Conservation (phyloP, 2,797 vertebrate species). For the Sus cebifrons region DNA sequence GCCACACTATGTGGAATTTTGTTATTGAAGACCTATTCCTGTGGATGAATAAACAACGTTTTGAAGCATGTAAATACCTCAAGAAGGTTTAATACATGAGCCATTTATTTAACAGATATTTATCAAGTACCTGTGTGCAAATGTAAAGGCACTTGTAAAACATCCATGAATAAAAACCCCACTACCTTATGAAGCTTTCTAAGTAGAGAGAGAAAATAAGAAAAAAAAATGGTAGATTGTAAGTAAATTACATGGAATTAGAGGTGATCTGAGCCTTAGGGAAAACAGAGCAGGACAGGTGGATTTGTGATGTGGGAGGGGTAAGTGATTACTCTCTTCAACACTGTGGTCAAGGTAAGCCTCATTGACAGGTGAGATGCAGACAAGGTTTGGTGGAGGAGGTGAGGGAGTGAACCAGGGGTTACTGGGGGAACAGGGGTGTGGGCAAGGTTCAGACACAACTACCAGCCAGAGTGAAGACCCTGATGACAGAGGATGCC, state of each 20-base stretch:
- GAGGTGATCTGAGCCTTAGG: background rate
- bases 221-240: background rate
- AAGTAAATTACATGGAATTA: background rate
- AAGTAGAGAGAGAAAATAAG: background rate
- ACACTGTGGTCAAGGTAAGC: background rate
- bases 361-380: background rate
- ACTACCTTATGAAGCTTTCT: background rate
- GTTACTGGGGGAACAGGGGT: rapidly evolving
- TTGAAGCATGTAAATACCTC: background rate
- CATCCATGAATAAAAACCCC: background rate
- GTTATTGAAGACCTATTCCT: background rate
- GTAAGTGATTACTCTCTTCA: background rate
- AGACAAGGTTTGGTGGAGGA: background rate
- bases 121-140: background rate
- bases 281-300: background rate
- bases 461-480: background rate
- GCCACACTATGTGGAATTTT: background rate
- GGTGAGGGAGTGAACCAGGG: background rate
- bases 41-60: background rate
- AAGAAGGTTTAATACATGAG: background rate
- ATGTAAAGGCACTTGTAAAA: background rate
- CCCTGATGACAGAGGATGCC: background rate
- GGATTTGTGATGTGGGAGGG: background rate
- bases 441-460: background rate
- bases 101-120: constrained; percentile 9